phyloP scores from a whole-genome alignment of 2,797 vertebrate genomes.

The Chelidonichthys spinosus region DNA sequence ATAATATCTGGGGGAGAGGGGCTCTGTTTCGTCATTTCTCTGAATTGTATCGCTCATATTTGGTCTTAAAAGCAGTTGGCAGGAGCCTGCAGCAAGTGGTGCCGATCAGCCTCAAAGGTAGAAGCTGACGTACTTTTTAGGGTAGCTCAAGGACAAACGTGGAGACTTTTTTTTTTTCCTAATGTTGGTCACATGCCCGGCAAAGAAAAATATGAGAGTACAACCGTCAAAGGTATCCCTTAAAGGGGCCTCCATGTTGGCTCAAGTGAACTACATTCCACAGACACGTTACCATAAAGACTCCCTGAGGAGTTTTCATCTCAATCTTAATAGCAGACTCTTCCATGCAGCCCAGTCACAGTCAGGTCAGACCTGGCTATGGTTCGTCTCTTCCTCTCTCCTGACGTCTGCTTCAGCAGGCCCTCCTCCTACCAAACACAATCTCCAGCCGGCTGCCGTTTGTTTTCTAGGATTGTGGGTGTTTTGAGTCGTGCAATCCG shows the following conservation, averaged over 20 bases:
- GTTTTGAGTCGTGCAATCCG: constrained; percentile 31
- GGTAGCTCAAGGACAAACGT: constrained; percentile 56
- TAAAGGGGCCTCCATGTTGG: constrained; percentile 58
- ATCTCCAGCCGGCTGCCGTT: constrained; percentile 11
- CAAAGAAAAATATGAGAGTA: constrained; percentile 45
- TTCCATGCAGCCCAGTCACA: constrained; percentile 54
- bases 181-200: constrained; percentile 31
- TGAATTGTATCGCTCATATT: neutral
- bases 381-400: constrained; percentile 46
- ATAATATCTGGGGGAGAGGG: neutral
- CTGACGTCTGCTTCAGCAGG: constrained; percentile 21
- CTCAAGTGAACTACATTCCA: constrained; percentile 62
- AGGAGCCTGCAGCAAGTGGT: neutral
- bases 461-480: constrained; percentile 22
- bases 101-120: constrained; percentile 7
- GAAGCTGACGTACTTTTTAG: constrained; percentile 29
- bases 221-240: constrained; percentile 43
- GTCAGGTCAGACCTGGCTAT: constrained; percentile 69
- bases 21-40: neutral
- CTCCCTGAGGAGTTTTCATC: constrained; percentile 71
- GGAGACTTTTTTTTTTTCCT: constrained; percentile 30
- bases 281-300: constrained; percentile 64
- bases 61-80: neutral
- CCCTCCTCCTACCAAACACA: constrained; percentile 27
- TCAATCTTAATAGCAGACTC: constrained; percentile 79